These are phyloP conservation scores for Lochmaea capreae DNA, from an alignment of 2,888 invertebrate species.

Conservation along the genomic window DNA sequence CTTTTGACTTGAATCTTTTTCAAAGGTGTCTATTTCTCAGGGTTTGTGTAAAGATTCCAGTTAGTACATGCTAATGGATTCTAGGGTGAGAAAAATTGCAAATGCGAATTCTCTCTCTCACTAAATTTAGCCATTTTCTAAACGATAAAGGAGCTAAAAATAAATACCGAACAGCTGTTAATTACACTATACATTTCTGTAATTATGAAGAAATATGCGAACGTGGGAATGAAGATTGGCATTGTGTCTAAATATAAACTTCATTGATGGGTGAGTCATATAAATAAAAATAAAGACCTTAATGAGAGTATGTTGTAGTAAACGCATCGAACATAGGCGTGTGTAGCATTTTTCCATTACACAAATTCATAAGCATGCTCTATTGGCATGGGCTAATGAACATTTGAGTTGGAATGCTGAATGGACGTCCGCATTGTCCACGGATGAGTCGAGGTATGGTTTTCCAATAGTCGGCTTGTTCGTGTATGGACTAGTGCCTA, in stretches of 20 bases:
- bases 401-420: too few relatives aligned
- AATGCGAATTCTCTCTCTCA: not conserved
- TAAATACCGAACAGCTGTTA: conserved; percentile 27
- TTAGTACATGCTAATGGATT: not conserved
- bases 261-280: conserved; percentile 36
- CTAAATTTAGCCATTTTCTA: conserved; percentile 30
- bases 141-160: conserved; percentile 28
- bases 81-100: conserved; percentile 50
- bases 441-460: too few relatives aligned
- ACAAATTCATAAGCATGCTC: too few relatives aligned
- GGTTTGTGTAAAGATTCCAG: not conserved
- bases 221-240: conserved; percentile 37
- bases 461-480: too few relatives aligned
- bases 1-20: too few relatives aligned
- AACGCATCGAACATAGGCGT: not conserved
- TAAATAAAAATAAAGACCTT: conserved; percentile 35
- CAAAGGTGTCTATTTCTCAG: not conserved
- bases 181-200: conserved; percentile 30
- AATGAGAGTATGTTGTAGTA: conserved; percentile 26
- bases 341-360: not conserved
- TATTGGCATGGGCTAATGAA: too few relatives aligned
- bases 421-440: too few relatives aligned
- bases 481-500: too few relatives aligned
- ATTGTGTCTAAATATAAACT: conserved; percentile 36
- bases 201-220: conserved; percentile 37